These are phyloP conservation scores for Hippocampus barbouri DNA, from an alignment of 2,113 vertebrate species.

Conservation along the genomic window DNA sequence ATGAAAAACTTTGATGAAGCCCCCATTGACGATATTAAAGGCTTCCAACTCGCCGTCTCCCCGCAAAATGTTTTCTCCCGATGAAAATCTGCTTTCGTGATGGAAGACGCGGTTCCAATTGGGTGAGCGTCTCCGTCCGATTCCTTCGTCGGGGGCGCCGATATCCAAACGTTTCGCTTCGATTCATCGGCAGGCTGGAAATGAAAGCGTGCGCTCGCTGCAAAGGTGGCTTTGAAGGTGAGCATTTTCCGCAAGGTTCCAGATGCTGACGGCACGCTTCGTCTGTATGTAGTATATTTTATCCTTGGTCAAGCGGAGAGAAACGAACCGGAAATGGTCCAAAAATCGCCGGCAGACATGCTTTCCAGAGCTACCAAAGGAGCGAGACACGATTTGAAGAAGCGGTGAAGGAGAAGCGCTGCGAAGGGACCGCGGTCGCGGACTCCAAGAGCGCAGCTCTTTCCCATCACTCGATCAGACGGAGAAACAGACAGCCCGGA, in stretches of 20 bases:
- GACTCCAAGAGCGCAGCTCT: constrained; percentile 11
- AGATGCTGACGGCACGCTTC: too few relatives aligned
- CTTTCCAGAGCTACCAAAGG: background rate
- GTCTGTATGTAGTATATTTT: too few relatives aligned
- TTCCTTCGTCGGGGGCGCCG: too few relatives aligned
- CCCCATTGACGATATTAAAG: constrained; percentile 67
- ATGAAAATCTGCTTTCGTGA: constrained; percentile 67
- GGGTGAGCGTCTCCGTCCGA: constrained; percentile 55
- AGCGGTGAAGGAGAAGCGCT: constrained; percentile 10
- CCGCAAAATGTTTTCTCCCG: constrained; percentile 2
- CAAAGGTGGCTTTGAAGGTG: too few relatives aligned
- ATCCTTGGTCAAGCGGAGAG: background rate
- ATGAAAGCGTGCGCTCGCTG: background rate
- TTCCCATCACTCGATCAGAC: constrained; percentile 31
- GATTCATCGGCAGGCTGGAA: background rate
- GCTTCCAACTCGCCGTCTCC: constrained; percentile 50
- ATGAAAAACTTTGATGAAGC: constrained; percentile 73
- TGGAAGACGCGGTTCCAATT: constrained; percentile 56
- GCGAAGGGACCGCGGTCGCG: constrained; percentile 23
- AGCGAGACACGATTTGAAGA: background rate
- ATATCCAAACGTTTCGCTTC: too few relatives aligned
- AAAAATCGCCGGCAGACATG: background rate
- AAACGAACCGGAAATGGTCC: background rate
- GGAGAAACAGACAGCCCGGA: constrained; percentile 42
- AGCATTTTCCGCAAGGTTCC: too few relatives aligned